These are phyloP conservation scores for Kuschelorhynchus macadamiae DNA, from an alignment of 2,888 invertebrate species.

Conservation along the genomic window DNA sequence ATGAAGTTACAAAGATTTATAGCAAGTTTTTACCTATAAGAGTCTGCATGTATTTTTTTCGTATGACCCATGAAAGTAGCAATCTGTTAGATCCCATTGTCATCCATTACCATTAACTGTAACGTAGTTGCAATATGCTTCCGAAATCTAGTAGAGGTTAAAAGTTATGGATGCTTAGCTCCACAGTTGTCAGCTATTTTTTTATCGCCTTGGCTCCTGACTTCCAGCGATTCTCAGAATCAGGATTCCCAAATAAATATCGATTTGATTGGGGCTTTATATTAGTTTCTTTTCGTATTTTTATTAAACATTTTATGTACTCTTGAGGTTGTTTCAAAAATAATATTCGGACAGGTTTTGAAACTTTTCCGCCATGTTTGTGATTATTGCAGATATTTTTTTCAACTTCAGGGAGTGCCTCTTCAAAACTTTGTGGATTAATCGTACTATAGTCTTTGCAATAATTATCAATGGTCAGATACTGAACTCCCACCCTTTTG, in stretches of 20 bases:
- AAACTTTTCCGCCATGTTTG: constrained; percentile 51
- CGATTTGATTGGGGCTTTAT: constrained; percentile 50
- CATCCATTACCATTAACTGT: no score
- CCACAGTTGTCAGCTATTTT: no score
- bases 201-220: no score
- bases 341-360: constrained; percentile 52
- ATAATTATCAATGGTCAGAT: constrained; percentile 45
- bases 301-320: constrained; percentile 4
- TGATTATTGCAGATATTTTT: constrained; percentile 51
- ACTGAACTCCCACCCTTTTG: constrained; percentile 51
- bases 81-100: no score
- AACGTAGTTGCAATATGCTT: no score
- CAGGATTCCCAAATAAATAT: constrained; percentile 52
- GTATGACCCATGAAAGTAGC: no score
- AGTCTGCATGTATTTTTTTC: no score
- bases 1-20: no score
- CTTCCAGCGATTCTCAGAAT: constrained; percentile 51
- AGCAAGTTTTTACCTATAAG: no score
- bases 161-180: no score
- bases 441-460: not conserved
- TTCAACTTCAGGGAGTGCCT: constrained; percentile 4
- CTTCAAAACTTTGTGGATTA: no score
- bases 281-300: constrained; percentile 36
- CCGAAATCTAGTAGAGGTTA: no score
- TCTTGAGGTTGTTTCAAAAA: constrained; percentile 35